These are phyloP conservation scores for Halictus quadricinctus DNA, from an alignment of 2,888 invertebrate species.

Conservation along the genomic window DNA sequence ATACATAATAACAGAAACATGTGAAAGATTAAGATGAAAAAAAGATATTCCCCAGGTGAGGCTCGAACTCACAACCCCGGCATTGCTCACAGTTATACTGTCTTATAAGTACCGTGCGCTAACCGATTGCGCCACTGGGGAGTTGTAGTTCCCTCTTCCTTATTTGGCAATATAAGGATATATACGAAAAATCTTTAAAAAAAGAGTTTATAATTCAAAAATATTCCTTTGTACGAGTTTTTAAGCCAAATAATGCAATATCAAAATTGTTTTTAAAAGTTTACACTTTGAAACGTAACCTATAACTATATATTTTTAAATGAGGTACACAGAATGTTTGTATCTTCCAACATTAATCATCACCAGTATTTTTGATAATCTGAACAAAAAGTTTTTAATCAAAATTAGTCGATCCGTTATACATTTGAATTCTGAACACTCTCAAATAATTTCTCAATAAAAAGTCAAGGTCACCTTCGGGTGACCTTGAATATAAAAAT, in stretches of 20 bases:
- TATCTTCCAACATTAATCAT: not conserved
- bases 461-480: not conserved
- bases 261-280: not conserved
- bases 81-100: conserved; percentile 97
- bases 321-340: not conserved
- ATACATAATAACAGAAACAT: not conserved
- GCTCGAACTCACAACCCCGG: conserved; percentile 99
- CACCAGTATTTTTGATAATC: not conserved
- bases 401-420: not conserved
- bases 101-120: conserved; percentile 99
- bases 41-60: conserved; percentile 94
- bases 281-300: conserved; percentile 13
- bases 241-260: not conserved
- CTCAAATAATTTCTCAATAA: not conserved
- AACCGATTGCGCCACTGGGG: conserved; percentile 99
- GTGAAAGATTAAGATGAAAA: conserved; percentile 74
- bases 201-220: not conserved
- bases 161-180: conserved; percentile 20
- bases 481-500: not conserved
- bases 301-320: not conserved
- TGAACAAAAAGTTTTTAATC: not conserved
- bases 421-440: not conserved
- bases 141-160: conserved; percentile 43
- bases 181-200: not conserved
- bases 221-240: not conserved